Evolutionary conservation across 2,888 invertebrate species (phyloP).

Genomic region (Invenusta paracnida): DNA sequence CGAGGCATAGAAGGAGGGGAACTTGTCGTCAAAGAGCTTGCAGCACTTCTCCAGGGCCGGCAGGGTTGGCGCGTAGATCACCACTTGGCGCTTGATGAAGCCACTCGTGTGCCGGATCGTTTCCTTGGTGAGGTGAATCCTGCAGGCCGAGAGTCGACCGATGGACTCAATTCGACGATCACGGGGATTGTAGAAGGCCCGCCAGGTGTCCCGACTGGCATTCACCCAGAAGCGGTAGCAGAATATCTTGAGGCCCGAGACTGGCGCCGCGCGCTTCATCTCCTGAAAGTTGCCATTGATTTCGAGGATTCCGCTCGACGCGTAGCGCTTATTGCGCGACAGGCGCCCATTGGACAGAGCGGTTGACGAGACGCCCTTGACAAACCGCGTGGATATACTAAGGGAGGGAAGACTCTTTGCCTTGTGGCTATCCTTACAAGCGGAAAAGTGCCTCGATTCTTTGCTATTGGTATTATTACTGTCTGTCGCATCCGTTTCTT

Average conservation of each 20-base stretch:
- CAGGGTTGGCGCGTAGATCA: conserved; percentile 35
- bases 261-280: background rate
- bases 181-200: conserved; percentile 35
- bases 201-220: conserved; percentile 34
- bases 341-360: background rate
- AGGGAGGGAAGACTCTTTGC: background rate
- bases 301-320: background rate
- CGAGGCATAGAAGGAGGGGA: conserved; percentile 38
- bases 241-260: conserved; percentile 32
- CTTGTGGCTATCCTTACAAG: background rate
- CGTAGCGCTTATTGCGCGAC: background rate
- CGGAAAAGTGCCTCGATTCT: background rate
- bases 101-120: conserved; percentile 30
- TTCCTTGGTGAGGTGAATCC: conserved; percentile 32
- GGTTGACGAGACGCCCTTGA: background rate
- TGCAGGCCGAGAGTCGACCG: conserved; percentile 31
- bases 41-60: conserved; percentile 38
- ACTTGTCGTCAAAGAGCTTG: conserved; percentile 40
- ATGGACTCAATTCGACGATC: conserved; percentile 37
- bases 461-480: background rate
- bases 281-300: conserved; percentile 22
- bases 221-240: conserved; percentile 37
- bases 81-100: conserved; percentile 38
- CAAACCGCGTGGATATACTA: background rate
- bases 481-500: background rate